phyloP scores from a whole-genome alignment of 2,888 invertebrate species.

The Neocrepidodera transversa region DNA sequence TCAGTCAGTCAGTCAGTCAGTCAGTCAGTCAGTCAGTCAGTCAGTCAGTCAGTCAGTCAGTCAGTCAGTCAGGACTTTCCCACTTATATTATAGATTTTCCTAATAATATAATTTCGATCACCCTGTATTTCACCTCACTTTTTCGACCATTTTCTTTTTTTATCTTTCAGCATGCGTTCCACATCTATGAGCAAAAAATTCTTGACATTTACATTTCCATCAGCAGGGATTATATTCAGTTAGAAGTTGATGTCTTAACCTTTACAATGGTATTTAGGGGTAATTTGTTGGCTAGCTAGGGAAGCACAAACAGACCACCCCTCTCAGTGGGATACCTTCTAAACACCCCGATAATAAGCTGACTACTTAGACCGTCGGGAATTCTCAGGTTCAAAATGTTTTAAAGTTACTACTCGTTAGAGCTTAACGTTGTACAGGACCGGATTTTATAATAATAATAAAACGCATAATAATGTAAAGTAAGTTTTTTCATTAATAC shows the following conservation, averaged over 20 bases:
- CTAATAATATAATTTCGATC: no score
- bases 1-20: no score
- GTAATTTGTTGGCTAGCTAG: constrained; percentile 49
- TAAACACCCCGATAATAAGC: constrained; percentile 44
- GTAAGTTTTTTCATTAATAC: no score
- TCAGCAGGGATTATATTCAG: constrained; percentile 40
- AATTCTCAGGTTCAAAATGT: constrained; percentile 42
- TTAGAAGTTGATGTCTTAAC: constrained; percentile 38
- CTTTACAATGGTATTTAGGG: constrained; percentile 44
- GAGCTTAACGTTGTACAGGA: background rate
- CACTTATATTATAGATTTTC: no score
- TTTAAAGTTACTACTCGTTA: background rate
- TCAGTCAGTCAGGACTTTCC: no score
- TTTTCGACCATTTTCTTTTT: no score
- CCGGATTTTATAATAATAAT: no score
- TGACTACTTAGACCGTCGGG: constrained; percentile 47
- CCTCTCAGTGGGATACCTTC: constrained; percentile 50
- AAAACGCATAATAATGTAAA: no score
- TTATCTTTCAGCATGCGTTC: background rate
- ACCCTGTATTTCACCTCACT: no score
- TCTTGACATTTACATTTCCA: constrained; percentile 40
- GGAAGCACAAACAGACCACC: constrained; percentile 56
- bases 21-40: no score
- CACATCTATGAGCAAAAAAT: constrained; percentile 6
- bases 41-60: no score